A percentile compares a stretch with the other conserved stretches of the same genome.
phyloP scores from a whole-genome alignment of 2,888 invertebrate species.

The Zelleria hepariella region DNA sequence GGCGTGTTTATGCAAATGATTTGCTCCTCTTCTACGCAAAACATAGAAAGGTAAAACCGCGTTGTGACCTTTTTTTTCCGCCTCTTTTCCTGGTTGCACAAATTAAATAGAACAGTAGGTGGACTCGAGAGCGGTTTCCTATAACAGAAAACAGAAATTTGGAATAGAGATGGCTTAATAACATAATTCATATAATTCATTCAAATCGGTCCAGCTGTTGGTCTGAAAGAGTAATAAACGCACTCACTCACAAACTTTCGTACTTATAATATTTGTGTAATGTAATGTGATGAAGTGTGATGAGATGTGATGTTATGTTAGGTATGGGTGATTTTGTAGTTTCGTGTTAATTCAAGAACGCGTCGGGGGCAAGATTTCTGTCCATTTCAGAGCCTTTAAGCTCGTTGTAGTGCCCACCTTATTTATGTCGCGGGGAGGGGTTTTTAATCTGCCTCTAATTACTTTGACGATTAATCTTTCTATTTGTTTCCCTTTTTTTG shows the following conservation, averaged over 20 bases:
- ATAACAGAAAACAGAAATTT: too few species aligned
- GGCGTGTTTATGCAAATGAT: background rate
- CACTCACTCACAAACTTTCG: too few species aligned
- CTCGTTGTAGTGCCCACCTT: slow-evolving; percentile 6
- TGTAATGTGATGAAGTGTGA: too few species aligned
- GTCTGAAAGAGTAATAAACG: too few species aligned
- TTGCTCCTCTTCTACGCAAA: background rate
- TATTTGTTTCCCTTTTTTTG: slow-evolving; percentile 4
- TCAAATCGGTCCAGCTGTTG: too few species aligned
- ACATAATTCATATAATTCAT: too few species aligned
- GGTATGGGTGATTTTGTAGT: too few species aligned
- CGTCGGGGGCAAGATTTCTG: background rate
- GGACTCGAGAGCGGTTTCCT: too few species aligned
- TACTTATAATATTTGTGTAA: too few species aligned
- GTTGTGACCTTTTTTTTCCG: background rate
- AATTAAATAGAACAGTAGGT: background rate
- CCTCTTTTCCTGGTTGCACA: background rate
- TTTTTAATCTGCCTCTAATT: slow-evolving; percentile 30
- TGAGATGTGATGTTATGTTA: too few species aligned
- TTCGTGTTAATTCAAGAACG: too few species aligned
- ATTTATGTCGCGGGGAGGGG: slow-evolving; percentile 22
- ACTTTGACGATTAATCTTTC: slow-evolving; percentile 28
- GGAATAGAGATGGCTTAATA: too few species aligned
- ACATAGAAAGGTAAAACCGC: background rate
- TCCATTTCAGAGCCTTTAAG: background rate